Evolutionary conservation across 2,888 invertebrate genomes (phyloP).

Genomic region (Catonia carolina): DNA sequence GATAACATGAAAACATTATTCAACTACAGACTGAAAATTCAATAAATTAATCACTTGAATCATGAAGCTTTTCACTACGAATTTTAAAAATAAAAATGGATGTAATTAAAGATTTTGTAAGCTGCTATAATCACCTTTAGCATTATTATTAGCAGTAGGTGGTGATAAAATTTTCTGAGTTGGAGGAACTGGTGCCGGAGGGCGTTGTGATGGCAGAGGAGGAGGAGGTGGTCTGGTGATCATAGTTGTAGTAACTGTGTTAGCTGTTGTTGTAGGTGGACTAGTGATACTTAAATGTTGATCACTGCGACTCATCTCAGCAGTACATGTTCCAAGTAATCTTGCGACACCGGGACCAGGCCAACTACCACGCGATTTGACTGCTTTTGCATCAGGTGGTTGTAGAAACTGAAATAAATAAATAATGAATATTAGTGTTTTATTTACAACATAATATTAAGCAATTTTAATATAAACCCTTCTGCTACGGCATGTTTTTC

Average conservation of each 20-base stretch:
- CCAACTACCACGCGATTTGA: conserved; percentile 77
- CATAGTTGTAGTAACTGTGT: conserved; percentile 25
- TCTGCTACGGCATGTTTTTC: too few species aligned
- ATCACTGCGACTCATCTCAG: conserved; percentile 78
- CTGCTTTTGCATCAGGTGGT: conserved; percentile 64
- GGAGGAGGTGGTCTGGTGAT: conserved; percentile 23
- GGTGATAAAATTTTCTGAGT: background rate
- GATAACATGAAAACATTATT: too few species aligned
- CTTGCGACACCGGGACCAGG: conserved; percentile 62
- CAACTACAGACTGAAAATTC: too few species aligned
- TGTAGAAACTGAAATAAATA: conserved; percentile 33
- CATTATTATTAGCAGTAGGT: too few species aligned
- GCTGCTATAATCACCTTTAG: background rate
- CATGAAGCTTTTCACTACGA: background rate
- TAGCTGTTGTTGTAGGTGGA: conserved; percentile 13
- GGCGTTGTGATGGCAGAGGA: conserved; percentile 17
- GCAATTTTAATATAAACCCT: too few species aligned
- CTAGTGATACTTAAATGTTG: conserved; percentile 51
- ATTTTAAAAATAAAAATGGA: background rate
- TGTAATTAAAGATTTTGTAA: background rate
- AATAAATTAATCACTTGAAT: background rate
- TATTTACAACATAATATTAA: background rate
- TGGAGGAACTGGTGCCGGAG: background rate
- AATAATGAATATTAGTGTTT: too few species aligned
- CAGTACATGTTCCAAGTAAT: conserved; percentile 37